phyloP scores from a whole-genome alignment of 2,113 vertebrate species.

The Chlorodrepanis virens region DNA sequence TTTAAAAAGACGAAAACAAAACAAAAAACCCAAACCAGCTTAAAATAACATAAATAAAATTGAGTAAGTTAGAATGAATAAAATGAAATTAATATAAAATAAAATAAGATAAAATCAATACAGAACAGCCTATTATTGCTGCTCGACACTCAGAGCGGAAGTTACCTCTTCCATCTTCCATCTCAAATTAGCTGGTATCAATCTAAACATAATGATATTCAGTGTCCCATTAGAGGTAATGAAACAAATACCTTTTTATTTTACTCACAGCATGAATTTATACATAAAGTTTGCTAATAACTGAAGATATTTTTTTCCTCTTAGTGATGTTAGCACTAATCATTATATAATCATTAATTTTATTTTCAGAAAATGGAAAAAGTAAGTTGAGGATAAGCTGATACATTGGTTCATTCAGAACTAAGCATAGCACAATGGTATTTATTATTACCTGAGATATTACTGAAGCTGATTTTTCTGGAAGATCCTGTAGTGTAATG shows the following conservation, averaged over 20 bases:
- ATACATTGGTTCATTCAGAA: not conserved
- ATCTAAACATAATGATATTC: not conserved
- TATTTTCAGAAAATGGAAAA: not conserved
- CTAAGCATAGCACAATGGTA: not conserved
- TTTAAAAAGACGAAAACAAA: fast-evolving
- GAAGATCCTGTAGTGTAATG: not conserved
- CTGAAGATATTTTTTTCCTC: constrained; percentile 27
- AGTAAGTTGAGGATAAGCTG: not conserved
- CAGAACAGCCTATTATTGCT: not conserved
- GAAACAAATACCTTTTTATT: not conserved
- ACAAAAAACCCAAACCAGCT: not conserved
- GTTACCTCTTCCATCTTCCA: not conserved
- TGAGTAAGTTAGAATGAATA: not conserved
- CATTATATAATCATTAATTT: not conserved
- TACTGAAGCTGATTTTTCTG: not conserved
- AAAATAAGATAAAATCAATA: not conserved
- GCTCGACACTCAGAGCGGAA: not conserved
- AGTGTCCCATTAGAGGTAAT: not conserved
- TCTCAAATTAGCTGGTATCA: not conserved
- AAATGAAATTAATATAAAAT: not conserved
- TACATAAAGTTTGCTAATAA: not conserved
- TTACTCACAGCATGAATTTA: not conserved
- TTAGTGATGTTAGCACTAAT: constrained; percentile 1
- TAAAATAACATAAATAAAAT: not conserved
- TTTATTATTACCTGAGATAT: not conserved